phyloP scores from a whole-genome alignment of 2,888 invertebrate genomes.

The Tethea ocularis region DNA sequence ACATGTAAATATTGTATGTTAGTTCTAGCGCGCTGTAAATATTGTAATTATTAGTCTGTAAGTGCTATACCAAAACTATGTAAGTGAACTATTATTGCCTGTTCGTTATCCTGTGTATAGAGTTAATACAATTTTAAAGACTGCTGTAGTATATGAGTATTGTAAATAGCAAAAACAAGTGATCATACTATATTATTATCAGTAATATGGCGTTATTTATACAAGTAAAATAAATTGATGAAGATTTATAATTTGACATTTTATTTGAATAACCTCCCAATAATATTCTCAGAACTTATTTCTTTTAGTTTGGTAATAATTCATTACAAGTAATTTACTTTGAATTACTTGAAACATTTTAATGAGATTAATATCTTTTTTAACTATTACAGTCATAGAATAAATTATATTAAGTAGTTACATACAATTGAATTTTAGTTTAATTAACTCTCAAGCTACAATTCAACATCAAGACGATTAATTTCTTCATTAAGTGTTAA shows the following conservation, averaged over 20 bases:
- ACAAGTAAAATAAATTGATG: slow-evolving; percentile 77
- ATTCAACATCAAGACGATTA: not conserved
- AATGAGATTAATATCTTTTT: not conserved
- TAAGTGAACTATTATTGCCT: slow-evolving; percentile 80
- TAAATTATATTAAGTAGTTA: not conserved
- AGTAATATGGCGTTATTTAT: slow-evolving; percentile 82
- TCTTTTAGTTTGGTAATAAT: slow-evolving; percentile 9
- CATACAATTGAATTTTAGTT: not conserved
- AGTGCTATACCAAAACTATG: slow-evolving; percentile 83
- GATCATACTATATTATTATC: slow-evolving; percentile 81
- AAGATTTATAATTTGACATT: slow-evolving; percentile 71
- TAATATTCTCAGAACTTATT: not conserved
- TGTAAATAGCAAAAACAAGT: slow-evolving; percentile 83
- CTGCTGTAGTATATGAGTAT: slow-evolving; percentile 83
- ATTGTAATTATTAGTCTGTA: slow-evolving; percentile 76
- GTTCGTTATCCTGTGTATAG: slow-evolving; percentile 83
- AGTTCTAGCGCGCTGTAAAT: slow-evolving; percentile 69
- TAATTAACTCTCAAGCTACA: not conserved
- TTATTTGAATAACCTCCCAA: slow-evolving; percentile 48
- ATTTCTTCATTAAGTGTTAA: not conserved
- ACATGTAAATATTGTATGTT: slow-evolving; percentile 49
- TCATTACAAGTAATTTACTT: not conserved
- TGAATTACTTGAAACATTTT: not conserved
- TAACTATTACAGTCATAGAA: not conserved
- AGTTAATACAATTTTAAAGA: slow-evolving; percentile 83